Conservation (phyloP, 1,140 invertebrate species). For the Orius insidiosus region DNA sequence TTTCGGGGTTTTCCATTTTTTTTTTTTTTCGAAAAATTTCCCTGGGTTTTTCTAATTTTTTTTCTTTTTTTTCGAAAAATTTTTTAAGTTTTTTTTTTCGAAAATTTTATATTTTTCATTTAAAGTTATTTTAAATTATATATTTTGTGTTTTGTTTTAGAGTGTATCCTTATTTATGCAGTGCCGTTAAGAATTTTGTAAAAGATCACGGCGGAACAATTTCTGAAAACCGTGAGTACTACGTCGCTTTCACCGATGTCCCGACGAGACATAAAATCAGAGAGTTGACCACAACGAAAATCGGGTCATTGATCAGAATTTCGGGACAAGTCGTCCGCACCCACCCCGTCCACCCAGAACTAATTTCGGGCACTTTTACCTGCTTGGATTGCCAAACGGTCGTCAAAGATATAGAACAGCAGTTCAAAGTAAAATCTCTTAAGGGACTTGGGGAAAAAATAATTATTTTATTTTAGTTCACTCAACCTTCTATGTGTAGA, state of each 20-base stretch:
- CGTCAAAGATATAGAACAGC: constrained; percentile 90
- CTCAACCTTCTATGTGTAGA: constrained; percentile 83
- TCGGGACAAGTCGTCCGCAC: constrained; percentile 96
- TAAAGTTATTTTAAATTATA: constrained; percentile 7
- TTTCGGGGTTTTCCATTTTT: too few species aligned
- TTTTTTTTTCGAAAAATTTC: too few species aligned
- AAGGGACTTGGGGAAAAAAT: background rate
- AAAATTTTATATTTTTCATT: too few species aligned
- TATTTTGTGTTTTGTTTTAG: constrained; percentile 36
- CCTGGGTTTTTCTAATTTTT: too few species aligned
- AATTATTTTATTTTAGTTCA: constrained; percentile 40
- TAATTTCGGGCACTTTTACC: constrained; percentile 81
- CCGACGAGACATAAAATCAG: constrained; percentile 80
- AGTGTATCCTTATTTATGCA: constrained; percentile 85
- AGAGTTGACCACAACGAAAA: constrained; percentile 85
- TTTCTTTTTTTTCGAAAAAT: too few species aligned
- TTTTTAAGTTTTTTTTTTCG: too few species aligned
- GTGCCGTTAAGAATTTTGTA: constrained; percentile 80
- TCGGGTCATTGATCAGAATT: constrained; percentile 86
- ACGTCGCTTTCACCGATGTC: constrained; percentile 84
- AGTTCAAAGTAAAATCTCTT: constrained; percentile 68
- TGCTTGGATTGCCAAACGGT: constrained; percentile 93
- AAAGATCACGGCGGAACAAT: constrained; percentile 56
- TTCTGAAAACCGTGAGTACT: constrained; percentile 78
- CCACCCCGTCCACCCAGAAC: constrained; percentile 92